Conservation (phyloP, 2,888 invertebrate species). For the Epicampocera succincta region DNA sequence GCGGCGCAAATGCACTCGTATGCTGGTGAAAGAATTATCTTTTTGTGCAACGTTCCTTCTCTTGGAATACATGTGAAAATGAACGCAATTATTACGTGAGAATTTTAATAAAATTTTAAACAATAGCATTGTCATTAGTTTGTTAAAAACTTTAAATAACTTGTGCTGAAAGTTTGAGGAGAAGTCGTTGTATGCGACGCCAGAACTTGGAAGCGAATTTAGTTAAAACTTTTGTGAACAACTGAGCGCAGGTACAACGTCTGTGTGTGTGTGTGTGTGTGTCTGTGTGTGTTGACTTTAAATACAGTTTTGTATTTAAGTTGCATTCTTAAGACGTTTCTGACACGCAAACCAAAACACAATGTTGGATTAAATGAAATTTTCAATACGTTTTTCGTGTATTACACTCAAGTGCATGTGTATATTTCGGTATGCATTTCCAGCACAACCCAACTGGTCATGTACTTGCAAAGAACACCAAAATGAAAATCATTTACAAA, state of each 20-base stretch:
- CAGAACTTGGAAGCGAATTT: conserved; percentile 39
- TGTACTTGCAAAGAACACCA: too few relatives aligned
- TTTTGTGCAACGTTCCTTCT: not conserved
- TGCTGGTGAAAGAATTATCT: not conserved
- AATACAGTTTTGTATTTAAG: conserved; percentile 44
- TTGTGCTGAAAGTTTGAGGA: conserved; percentile 37
- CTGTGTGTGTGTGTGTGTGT: conserved; percentile 5
- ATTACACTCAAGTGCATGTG: not conserved
- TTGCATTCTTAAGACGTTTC: conserved; percentile 48
- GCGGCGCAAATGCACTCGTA: not conserved
- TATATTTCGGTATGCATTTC: not conserved
- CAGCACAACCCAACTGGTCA: too few relatives aligned
- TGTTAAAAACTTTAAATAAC: conserved; percentile 45
- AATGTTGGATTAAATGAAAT: conserved; percentile 52
- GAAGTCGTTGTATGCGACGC: conserved; percentile 27
- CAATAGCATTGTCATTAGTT: conserved; percentile 73
- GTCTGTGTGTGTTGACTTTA: conserved; percentile 5
- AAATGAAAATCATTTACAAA: too few relatives aligned
- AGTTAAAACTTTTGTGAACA: conserved; percentile 42
- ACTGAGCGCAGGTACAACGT: conserved; percentile 21
- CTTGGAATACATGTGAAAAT: conserved; percentile 51
- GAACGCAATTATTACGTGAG: conserved; percentile 78
- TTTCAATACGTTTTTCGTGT: conserved; percentile 26
- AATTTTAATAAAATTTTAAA: conserved; percentile 78
- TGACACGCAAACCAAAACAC: conserved; percentile 53